Evolutionary conservation across 92 coral and sea anemone species (phyloP), one percentile per base, ranked within the genome.

Genomic region (Plumapathes pennacea): DNA sequence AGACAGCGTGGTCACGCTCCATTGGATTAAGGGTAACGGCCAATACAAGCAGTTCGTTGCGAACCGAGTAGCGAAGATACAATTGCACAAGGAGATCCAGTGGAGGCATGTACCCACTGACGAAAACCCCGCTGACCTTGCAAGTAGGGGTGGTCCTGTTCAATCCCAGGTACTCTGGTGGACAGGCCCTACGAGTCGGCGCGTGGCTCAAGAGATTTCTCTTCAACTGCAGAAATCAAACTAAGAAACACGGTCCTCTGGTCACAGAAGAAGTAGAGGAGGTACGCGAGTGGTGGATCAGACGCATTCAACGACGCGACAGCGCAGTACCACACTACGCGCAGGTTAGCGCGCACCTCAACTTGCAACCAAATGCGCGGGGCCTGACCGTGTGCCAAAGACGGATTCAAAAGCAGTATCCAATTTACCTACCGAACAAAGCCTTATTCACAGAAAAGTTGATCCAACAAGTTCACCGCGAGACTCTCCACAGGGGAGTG

Each of bases 401-500:
- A 7, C 45, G 58, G 9, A 69, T 69, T 10, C 62, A 62, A 10
- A 53, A 62, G 25, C 19, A 28, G 12, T 20, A 19, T 8, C 63
- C 39, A 10, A 57, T 71, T 22, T 50, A 50, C 46, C 42, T 67
- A 30, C 74, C 74, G 3, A 42, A 42, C 33, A 12, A 24, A 12
- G 50, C 25, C 12, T 46, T 10, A 42, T 41, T 67, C 38, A 67
- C 65, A 2, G 40, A 10, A 42, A 67, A 67, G 40, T 20, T 67
- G 45, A 54, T 67, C 41, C 65, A 54, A 39, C 66, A 32, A 17
- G 53, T 53, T 15, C 66, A 67, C n/a, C 31, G 66, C 33, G 45
- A 54, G 46, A 67, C 56, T 3, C 56, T 42, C 5, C 75, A 67
- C 26, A 64, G 75, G 31, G 73, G 80, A 22, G 72, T 72, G 6